These are phyloP conservation scores for Haliclona indistincta DNA, from an alignment of 37 sponge, comb jelly and placozoan species.

Conservation along the genomic window DNA sequence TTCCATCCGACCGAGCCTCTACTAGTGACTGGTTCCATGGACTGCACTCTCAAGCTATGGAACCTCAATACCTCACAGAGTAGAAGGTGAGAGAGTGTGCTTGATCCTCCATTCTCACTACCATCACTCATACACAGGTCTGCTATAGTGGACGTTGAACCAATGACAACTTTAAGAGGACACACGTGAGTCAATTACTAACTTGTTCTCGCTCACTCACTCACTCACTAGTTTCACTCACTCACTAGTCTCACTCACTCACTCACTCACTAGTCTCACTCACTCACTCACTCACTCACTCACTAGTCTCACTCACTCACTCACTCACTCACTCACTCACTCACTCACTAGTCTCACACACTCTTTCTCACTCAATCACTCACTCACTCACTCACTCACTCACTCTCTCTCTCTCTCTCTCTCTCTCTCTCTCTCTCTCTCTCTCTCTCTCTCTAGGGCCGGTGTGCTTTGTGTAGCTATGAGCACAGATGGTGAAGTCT, in stretches of 20 bases:
- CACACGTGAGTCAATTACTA: conserved; percentile 44
- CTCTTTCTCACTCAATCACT: no score
- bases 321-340: conserved; percentile 33
- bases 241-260: conserved; percentile 3
- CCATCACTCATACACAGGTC: conserved; percentile 11
- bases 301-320: conserved; percentile 5
- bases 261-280: conserved; percentile 23
- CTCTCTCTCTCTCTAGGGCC: no score
- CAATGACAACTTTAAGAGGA: conserved; percentile 87
- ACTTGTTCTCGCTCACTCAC: neutral
- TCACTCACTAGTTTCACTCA: neutral
- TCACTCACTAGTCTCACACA: no score
- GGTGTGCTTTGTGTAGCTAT: conserved; percentile 59
- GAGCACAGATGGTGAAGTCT: conserved; percentile 41
- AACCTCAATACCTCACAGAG: conserved; percentile 62
- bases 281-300: neutral
- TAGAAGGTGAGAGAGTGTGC: conserved; percentile 1
- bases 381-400: no score
- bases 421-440: conserved; percentile 40
- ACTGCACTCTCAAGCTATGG: conserved; percentile 76
- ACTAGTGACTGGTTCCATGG: conserved; percentile 46
- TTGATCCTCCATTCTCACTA: neutral
- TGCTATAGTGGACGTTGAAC: conserved; percentile 83
- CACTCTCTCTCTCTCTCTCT: conserved; percentile 29
- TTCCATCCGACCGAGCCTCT: conserved; percentile 85